Conservation (phyloP, 2,888 invertebrate genomes). For the Cerastoderma edule region DNA sequence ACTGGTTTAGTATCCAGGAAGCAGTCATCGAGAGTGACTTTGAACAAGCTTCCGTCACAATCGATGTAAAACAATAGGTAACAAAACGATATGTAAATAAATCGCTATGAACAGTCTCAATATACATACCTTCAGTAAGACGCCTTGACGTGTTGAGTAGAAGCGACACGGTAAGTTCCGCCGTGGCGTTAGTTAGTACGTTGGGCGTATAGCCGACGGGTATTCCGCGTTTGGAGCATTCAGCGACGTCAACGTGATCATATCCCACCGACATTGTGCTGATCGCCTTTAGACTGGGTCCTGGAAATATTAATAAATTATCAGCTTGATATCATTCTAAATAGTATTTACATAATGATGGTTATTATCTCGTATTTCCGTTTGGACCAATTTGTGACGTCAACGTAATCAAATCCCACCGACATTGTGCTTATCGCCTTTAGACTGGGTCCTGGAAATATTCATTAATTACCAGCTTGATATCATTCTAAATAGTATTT, state of each 20-base stretch:
- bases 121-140: constrained; percentile 89
- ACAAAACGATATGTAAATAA: too few relatives aligned
- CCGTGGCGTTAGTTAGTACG: constrained; percentile 91
- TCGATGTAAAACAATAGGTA: too few relatives aligned
- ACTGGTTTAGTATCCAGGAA: too few relatives aligned
- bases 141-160: constrained; percentile 92
- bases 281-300: constrained; percentile 91
- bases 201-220: constrained; percentile 95
- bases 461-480: too few relatives aligned
- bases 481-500: too few relatives aligned
- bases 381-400: constrained; percentile 89
- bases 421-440: constrained; percentile 96
- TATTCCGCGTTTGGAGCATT: constrained; percentile 89
- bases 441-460: constrained; percentile 88
- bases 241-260: constrained; percentile 93
- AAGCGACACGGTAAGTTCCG: constrained; percentile 93
- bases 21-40: too few relatives aligned
- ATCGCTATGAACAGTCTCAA: too few relatives aligned
- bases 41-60: too few relatives aligned
- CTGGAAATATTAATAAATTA: too few relatives aligned
- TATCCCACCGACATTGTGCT: constrained; percentile 96
- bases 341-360: too few relatives aligned
- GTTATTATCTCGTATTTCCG: too few relatives aligned
- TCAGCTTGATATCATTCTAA: too few relatives aligned
- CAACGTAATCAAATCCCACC: constrained; percentile 95